Conservation (phyloP, 2,113 vertebrate species). For the Actenoides hombroni region DNA sequence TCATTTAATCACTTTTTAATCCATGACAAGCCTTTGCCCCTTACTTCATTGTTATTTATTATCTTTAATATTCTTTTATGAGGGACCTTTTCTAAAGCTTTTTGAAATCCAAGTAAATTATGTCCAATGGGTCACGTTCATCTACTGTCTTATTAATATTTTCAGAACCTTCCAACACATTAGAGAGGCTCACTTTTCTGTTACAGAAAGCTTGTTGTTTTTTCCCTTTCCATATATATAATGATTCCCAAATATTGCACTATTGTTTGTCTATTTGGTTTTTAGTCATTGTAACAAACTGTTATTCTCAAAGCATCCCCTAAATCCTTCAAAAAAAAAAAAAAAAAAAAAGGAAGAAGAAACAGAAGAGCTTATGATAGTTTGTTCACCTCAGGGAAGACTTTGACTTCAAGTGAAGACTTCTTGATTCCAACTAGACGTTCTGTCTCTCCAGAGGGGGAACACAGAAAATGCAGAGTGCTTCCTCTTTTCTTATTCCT, state of each 20-base stretch:
- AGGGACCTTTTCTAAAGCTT: slow-evolving; percentile 67
- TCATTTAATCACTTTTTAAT: slow-evolving; percentile 74
- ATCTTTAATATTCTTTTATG: slow-evolving; percentile 75
- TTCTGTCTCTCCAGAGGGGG: neutral
- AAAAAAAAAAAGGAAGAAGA: neutral
- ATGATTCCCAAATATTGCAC: neutral
- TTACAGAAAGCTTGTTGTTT: neutral
- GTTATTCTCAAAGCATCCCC: neutral
- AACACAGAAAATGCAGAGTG: neutral
- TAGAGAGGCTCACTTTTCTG: slow-evolving; percentile 22
- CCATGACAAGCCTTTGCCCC: slow-evolving; percentile 65
- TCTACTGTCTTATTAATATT: slow-evolving; percentile 63
- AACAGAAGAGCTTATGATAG: neutral
- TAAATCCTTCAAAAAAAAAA: neutral
- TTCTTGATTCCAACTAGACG: neutral
- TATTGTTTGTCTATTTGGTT: slow-evolving; percentile 3
- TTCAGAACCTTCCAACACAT: slow-evolving; percentile 55
- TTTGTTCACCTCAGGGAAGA: neutral
- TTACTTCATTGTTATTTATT: slow-evolving; percentile 74
- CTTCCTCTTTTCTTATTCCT: neutral
- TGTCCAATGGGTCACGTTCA: slow-evolving; percentile 62
- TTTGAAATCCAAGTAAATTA: slow-evolving; percentile 70
- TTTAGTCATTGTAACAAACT: neutral
- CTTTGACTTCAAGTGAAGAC: too few species aligned
- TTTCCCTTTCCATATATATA: neutral